Conservation (phyloP, 1,140 invertebrate genomes). For the Trichoplusia ni region DNA sequence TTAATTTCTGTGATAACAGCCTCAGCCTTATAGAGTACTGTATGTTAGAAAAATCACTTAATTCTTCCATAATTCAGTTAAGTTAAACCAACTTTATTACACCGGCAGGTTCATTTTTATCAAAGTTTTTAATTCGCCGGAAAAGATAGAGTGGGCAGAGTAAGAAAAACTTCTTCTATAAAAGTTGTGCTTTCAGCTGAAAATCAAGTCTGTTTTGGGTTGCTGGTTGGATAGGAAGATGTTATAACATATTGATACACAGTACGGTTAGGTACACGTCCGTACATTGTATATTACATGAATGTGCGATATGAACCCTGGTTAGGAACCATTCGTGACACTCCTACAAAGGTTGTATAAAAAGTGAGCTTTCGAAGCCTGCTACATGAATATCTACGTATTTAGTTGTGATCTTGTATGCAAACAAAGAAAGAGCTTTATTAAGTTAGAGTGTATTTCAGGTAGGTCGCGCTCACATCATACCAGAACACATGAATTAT, state of each 20-base stretch:
- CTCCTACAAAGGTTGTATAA: not conserved
- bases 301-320: not conserved
- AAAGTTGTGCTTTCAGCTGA: not conserved
- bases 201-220: not conserved
- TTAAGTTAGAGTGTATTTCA: slow-evolving; percentile 35
- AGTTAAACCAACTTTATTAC: no score
- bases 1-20: no score
- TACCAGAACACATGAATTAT: slow-evolving; percentile 32
- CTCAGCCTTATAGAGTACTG: no score
- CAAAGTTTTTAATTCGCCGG: not conserved
- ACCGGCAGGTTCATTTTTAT: not conserved
- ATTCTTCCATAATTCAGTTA: no score
- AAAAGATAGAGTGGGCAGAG: not conserved
- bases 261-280: not conserved
- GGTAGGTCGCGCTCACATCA: slow-evolving; percentile 1
- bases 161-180: not conserved
- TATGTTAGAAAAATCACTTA: no score
- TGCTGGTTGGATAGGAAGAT: not conserved
- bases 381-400: slow-evolving; percentile 30
- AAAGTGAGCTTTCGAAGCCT: slow-evolving; percentile 1
- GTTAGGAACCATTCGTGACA: slow-evolving; percentile 17
- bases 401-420: slow-evolving; percentile 18
- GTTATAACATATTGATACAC: slow-evolving; percentile 19
- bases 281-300: slow-evolving; percentile 16
- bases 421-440: slow-evolving; percentile 31